phyloP scores from a whole-genome alignment of 2,113 vertebrate species.

The Ivindomyrus marchei region DNA sequence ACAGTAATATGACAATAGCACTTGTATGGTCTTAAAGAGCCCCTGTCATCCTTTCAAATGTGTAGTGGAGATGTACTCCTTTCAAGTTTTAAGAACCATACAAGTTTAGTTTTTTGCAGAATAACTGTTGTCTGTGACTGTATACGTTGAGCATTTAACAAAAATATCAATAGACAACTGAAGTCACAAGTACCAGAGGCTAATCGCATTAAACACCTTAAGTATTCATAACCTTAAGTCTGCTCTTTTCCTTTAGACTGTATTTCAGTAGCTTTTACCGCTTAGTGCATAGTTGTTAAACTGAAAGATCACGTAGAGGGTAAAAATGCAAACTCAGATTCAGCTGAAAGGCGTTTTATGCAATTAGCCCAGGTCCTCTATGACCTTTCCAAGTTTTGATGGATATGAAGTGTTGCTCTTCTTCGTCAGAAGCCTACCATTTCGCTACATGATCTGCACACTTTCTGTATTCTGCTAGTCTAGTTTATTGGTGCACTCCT shows the following conservation, averaged over 20 bases:
- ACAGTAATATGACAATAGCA: conserved; percentile 22
- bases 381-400: conserved; percentile 32
- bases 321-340: conserved; percentile 29
- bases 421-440: conserved; percentile 48
- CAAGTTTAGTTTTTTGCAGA: conserved; percentile 32
- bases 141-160: conserved; percentile 3
- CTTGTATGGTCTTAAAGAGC: conserved; percentile 33
- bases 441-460: conserved; percentile 57
- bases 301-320: conserved; percentile 28
- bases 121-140: conserved; percentile 29
- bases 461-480: conserved; percentile 57
- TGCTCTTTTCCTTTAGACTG: conserved; percentile 30
- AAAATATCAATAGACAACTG: not conserved
- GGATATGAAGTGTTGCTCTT: conserved; percentile 49
- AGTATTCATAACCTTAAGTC: not conserved
- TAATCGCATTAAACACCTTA: conserved; percentile 10
- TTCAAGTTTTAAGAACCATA: conserved; percentile 43
- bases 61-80: conserved; percentile 43
- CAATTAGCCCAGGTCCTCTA: conserved; percentile 29
- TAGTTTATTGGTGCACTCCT: conserved; percentile 61
- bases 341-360: conserved; percentile 26
- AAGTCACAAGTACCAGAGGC: conserved; percentile 8
- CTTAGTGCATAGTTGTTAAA: conserved; percentile 50
- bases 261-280: conserved; percentile 44
- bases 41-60: conserved; percentile 40